Conservation (phyloP, 53 echinoderm and acorn worm genomes). For the Holothuria leucospilota region DNA sequence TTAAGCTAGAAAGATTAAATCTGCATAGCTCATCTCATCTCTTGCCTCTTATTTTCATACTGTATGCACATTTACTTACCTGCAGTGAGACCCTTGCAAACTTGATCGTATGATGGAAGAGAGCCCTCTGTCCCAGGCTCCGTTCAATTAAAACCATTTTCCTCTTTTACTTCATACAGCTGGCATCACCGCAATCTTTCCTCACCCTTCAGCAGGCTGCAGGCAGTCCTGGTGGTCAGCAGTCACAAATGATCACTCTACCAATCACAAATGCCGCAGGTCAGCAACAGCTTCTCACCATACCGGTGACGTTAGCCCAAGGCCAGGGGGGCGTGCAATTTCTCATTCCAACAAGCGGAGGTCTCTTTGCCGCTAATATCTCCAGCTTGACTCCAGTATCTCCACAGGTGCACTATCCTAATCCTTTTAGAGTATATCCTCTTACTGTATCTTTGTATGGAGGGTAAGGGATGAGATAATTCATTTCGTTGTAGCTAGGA, state of each 20-base stretch:
- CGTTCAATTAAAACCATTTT: too few relatives aligned
- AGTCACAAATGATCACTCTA: conserved; percentile 87
- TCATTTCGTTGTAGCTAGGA: too few relatives aligned
- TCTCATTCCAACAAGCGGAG: conserved; percentile 91
- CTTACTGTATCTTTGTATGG: too few relatives aligned
- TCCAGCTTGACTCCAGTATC: conserved; percentile 66
- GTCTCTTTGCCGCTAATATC: conserved; percentile 79
- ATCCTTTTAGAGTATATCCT: too few relatives aligned
- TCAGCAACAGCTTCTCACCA: conserved; percentile 97
- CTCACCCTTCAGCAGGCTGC: conserved; percentile 83
- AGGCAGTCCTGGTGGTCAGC: conserved; percentile 74
- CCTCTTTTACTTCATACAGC: conserved; percentile 30
- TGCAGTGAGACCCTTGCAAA: too few relatives aligned
- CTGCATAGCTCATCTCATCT: too few relatives aligned
- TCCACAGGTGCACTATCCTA: conserved; percentile 48
- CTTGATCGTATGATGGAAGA: too few relatives aligned
- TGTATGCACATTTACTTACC: too few relatives aligned
- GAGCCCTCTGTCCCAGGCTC: too few relatives aligned
- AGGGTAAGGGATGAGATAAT: too few relatives aligned
- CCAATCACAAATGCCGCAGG: conserved; percentile 99
- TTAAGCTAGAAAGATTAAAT: too few relatives aligned
- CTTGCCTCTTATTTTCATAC: too few relatives aligned
- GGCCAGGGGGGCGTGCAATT: conserved; percentile 97
- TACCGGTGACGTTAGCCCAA: conserved; percentile 95
- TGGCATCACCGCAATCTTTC: conserved; percentile 86